Base-by-base conservation (phyloP, 2,113 vertebrate species). In the Enhydra lutris region DNA sequence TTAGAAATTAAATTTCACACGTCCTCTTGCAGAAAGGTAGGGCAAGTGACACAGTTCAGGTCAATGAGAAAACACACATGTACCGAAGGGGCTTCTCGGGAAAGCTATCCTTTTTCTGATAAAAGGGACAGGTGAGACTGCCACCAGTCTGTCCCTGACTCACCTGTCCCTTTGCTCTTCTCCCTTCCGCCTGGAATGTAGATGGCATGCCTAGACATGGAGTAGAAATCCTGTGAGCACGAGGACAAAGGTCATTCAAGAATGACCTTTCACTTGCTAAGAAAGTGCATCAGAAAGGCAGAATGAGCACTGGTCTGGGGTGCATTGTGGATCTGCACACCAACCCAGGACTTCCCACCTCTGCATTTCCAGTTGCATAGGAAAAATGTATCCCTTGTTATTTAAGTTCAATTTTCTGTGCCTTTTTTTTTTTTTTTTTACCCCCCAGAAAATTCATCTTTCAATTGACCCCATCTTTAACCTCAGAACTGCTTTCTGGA, bases 1-100 rank as follows among this genome's bases (percentile, higher is more conserved):
- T 88, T 73, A 79, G 76, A 93, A 96, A 89, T 95, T 92, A 73
- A 76, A 86, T 94, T 65, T 83, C 94, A 87, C 10, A 55, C 23
- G n/a, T 20, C 69, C 6, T 12, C 18, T 74, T 91, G 74, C n/a
- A 52, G 91, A 80, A 36, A 34, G 55, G 15, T 52, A 69, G 76
- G 39, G 50, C 57, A 59, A 36, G 50, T 26, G 90, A 45, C 47
- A 81, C 12, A n/a, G 7, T 42, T 90, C 34, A 78, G 74, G 63
- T 18, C 47, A 78, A 36, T 24, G 67, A 96, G 67, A 73, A 91
- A 94, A 78, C 42, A 69, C n/a, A 89, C 6, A 2, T 11, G 67
- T 10, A 3, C 31, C n/a, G 17, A 81, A 24, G 18, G 57, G 47
- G 29, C 31, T 45, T 94, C 80, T 80, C 26, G 73, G 92, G 79